Evolutionary conservation across 2,113 vertebrate species (phyloP), one percentile per base, ranked within the genome.

Genomic region (Actinemys pallida): DNA sequence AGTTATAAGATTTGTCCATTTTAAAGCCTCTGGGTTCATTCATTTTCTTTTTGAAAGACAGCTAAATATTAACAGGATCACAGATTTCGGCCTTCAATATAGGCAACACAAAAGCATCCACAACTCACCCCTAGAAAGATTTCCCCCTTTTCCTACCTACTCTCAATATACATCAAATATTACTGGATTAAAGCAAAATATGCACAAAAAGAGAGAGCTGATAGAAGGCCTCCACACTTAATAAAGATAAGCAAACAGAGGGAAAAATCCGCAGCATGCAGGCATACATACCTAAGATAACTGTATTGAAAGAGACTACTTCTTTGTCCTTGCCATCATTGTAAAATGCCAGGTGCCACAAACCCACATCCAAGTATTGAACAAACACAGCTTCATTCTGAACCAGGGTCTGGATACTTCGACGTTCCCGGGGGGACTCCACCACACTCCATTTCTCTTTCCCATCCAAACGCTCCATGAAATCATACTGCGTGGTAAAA

Each of bases 401-500:
- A 10, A 99, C 99, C n/a, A 99, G 98, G 1, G 99, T 99, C 96
- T 99, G 99, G 84, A 99, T 99, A 96, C 99, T 99, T 27, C 99
- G 98, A 5, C 99, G 98, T 10, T 99, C 99, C 89, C 99, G 97
- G 0, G 99, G 99, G 1, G 99, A 99, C 97, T 99, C 99, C 9
- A 99, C 99, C 97, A 99, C 99, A 0, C 99, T 99, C 99, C 99
- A 99, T 97, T 99, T 99, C 98, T 99, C 99, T 79, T 99, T 99
- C 54, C 99, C 99, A 5, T 99, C 99, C 97, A 99, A 97, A 25
- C 99, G 99, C 75, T 99, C 99, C 99, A 99, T 99, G 96, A 99
- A 99, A 97, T 99, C 99, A 75, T 99, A 99, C 99, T 99, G 96
- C 52, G 92, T 88, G 42, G 49, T 2, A 49, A 17, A 27, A 91